Evolutionary conservation across 2,888 invertebrate genomes (phyloP), one percentile per base, ranked within the genome.

Genomic region (Zaprionus bogoriensis): DNA sequence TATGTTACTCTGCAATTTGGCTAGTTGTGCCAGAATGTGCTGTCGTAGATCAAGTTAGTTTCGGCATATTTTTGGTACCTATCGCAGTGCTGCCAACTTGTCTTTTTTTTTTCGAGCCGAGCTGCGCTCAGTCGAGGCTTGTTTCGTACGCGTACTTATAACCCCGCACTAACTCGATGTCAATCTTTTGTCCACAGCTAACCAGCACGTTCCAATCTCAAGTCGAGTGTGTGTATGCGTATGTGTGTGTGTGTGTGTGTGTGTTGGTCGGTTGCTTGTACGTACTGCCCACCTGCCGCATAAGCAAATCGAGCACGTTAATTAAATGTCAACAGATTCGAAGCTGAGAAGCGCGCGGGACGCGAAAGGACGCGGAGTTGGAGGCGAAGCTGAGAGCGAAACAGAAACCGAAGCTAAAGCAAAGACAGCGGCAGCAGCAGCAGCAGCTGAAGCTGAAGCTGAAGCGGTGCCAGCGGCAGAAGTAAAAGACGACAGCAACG

Each of bases 241-340:
- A 42, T 22, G 44, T 27, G 36, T 44, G 2, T 45, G 19, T 28
- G 9, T 27, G 22, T 39, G 4, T 38, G 28, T 44, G n/a, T 50
- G 47, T 46, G 27, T 60, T 28, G 30, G 38, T 7, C 51, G 53
- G 52, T 47, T 19, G 42, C 44, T 39, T 27, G 52, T 57, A 19
- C 32, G 44, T 9, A 45, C 66, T 74, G 58, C 72, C 63, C 78
- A 82, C 79, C 83, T 83, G 80, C 68, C 69, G 66, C 76, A 76
- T 65, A 69, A 67, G 77, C 77, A 77, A 81, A 79, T 77, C 73
- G 67, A 67, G 73, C 64, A 82, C 71, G 71, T 76, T 84, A 84
- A 82, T 82, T 82, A 82, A 82, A 82, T 82, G 82, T 82, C 82
- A 84, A 84, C 85, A 82, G 72, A 67, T 67, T 61, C 65, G 44